phyloP scores from a whole-genome alignment of 1,140 invertebrate species.

The Geopemphigus sp. region DNA sequence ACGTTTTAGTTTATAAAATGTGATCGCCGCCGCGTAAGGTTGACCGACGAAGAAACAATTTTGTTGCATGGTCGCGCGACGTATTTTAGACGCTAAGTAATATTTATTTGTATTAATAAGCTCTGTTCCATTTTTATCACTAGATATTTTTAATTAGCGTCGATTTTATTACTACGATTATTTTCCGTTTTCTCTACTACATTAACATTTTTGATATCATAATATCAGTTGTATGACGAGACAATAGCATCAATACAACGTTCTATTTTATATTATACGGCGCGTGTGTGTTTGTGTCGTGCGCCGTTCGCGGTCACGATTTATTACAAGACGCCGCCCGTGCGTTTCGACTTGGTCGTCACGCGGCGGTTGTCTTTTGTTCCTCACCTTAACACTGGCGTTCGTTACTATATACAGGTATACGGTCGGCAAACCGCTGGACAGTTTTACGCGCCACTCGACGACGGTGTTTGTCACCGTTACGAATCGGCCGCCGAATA shows the following conservation, averaged over 20 bases:
- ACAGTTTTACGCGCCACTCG: constrained; percentile 9
- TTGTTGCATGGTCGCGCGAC: constrained; percentile 8
- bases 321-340: too few species aligned
- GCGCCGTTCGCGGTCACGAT: constrained; percentile 18
- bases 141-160: constrained; percentile 19
- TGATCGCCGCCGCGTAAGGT: not conserved
- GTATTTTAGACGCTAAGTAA: constrained; percentile 6
- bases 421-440: constrained; percentile 3
- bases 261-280: constrained; percentile 13
- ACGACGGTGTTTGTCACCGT: not conserved
- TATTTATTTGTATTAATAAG: constrained; percentile 47
- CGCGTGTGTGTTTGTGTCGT: constrained; percentile 26
- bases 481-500: too few species aligned
- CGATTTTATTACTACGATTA: constrained; percentile 25
- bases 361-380: too few species aligned
- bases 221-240: constrained; percentile 8
- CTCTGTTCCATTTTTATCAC: constrained; percentile 45
- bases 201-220: not conserved
- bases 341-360: too few species aligned
- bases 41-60: not conserved
- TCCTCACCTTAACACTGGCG: not conserved
- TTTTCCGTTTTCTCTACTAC: not conserved
- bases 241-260: constrained; percentile 1
- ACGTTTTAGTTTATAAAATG: constrained; percentile 23
- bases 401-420: not conserved